Evolutionary conservation across 1,140 invertebrate species (phyloP).

Genomic region (Pantala flavescens): DNA sequence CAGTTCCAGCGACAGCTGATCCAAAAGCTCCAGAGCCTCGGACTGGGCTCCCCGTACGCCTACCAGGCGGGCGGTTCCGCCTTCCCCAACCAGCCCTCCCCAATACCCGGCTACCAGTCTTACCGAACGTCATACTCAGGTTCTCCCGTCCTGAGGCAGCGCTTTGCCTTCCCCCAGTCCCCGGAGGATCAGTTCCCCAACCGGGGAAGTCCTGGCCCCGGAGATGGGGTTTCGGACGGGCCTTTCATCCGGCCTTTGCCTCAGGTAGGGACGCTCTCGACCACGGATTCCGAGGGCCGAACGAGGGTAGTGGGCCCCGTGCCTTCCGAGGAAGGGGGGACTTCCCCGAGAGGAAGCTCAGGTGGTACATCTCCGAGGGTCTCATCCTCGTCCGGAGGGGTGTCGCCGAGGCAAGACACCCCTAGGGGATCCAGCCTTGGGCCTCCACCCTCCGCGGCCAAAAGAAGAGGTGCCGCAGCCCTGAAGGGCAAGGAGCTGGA

Average conservation of each 20-base stretch:
- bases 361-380: neutral
- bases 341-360: conserved; percentile 20
- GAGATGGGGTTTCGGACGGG: conserved; percentile 32
- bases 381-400: neutral
- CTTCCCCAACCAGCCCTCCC: conserved; percentile 28
- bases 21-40: conserved; percentile 44
- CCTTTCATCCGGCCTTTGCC: conserved; percentile 56
- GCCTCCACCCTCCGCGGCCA: conserved; percentile 31
- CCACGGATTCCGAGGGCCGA: conserved; percentile 43
- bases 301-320: conserved; percentile 42
- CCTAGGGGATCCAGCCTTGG: conserved; percentile 33
- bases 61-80: neutral
- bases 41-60: conserved; percentile 25
- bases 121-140: conserved; percentile 23
- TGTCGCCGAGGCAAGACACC: conserved; percentile 19
- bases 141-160: conserved; percentile 23
- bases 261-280: conserved; percentile 47
- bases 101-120: conserved; percentile 31
- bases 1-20: conserved; percentile 44
- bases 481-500: conserved; percentile 25
- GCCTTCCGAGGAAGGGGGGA: neutral
- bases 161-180: conserved; percentile 26
- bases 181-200: neutral
- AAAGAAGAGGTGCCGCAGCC: neutral
- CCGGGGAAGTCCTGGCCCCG: neutral